A percentile compares a stretch with the other conserved stretches of the same genome.
These are phyloP conservation scores for Melanostoma mellinum DNA, from an alignment of 2,888 invertebrate genomes.

Conservation along the genomic window DNA sequence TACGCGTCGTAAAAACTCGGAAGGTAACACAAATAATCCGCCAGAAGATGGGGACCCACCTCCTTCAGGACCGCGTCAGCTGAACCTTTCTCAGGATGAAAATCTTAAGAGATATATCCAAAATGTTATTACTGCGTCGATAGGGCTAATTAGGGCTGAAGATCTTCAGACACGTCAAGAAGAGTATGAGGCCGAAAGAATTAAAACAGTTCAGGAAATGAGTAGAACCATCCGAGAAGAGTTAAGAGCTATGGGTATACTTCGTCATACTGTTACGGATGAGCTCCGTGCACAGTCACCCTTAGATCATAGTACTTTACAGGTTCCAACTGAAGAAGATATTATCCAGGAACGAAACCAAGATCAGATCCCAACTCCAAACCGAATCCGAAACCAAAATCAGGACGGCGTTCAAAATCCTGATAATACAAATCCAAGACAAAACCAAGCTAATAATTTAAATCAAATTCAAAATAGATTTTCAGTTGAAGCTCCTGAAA, in stretches of 20 bases:
- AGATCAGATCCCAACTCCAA: neutral
- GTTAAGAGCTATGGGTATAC: neutral
- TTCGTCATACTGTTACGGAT: neutral
- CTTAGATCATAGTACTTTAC: neutral
- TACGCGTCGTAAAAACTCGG: neutral
- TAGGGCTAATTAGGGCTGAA: slow-evolving; percentile 1
- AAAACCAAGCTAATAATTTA: neutral
- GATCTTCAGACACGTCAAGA: neutral
- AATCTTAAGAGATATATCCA: neutral
- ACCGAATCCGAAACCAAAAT: neutral
- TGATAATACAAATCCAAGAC: neutral
- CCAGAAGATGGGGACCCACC: neutral
- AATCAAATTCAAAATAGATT: neutral
- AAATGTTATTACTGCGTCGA: neutral
- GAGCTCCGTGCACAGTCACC: neutral
- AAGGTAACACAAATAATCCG: neutral
- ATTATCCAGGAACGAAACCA: neutral
- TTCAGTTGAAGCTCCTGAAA: neutral
- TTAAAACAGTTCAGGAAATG: neutral
- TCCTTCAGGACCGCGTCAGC: neutral
- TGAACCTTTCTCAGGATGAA: neutral
- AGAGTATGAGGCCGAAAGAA: slow-evolving; percentile 13
- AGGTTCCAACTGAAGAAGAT: neutral
- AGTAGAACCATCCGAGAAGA: neutral
- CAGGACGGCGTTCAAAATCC: no score